Percentiles rank a stretch among this genome's conserved stretches.
These are phyloP conservation scores for Drosophila bifasciata DNA, from an alignment of 1,140 invertebrate genomes.

Conservation along the genomic window DNA sequence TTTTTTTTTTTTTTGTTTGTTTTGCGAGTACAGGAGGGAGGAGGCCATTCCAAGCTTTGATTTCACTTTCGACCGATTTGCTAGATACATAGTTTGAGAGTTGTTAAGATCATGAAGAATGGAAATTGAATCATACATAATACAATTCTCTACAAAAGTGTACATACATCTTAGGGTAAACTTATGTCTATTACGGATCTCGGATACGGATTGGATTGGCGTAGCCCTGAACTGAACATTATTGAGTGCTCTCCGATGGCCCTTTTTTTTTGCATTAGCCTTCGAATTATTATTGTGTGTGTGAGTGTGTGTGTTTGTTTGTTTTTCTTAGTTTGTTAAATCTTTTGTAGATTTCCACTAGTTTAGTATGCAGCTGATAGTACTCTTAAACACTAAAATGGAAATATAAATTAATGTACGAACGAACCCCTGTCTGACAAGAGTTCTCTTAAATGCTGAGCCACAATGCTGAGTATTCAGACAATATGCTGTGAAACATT, in stretches of 20 bases:
- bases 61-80: no score
- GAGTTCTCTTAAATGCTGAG: constrained; percentile 27
- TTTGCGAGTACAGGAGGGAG: constrained; percentile 10
- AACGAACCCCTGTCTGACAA: constrained; percentile 31
- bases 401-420: constrained; percentile 14
- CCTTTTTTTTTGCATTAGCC: background rate
- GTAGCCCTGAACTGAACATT: background rate
- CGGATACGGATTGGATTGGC: background rate
- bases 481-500: constrained; percentile 24
- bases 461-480: constrained; percentile 15
- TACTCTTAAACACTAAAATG: constrained; percentile 19
- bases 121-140: no score
- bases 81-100: no score
- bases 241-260: background rate
- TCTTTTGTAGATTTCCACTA: constrained; percentile 45
- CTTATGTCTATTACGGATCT: no score
- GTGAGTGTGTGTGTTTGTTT: constrained; percentile 21
- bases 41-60: background rate
- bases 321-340: constrained; percentile 27
- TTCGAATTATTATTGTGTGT: constrained; percentile 11
- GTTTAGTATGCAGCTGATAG: constrained; percentile 50
- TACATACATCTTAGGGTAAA: no score
- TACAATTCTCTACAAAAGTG: no score
- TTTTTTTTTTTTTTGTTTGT: background rate
- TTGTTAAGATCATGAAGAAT: no score